These are phyloP conservation scores for Chelon labrosus DNA, from an alignment of 2,797 vertebrate genomes.

Conservation along the genomic window DNA sequence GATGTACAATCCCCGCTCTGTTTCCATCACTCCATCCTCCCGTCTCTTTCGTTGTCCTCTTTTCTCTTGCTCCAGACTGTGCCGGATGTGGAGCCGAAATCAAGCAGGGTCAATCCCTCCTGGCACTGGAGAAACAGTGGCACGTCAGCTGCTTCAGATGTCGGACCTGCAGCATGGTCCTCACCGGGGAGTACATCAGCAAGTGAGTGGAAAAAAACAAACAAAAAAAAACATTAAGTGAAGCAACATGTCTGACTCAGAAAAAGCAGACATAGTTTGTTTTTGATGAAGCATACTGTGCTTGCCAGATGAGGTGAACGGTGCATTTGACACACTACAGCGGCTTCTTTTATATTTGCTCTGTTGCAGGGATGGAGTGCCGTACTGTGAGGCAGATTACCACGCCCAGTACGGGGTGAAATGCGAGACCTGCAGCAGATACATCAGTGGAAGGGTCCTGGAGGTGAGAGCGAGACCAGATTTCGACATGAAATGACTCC, in stretches of 20 bases:
- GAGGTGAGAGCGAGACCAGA: conserved; percentile 89
- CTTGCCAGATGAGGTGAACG: background rate
- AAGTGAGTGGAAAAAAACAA: conserved; percentile 85
- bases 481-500: conserved; percentile 5
- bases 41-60: background rate
- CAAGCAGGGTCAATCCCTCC: conserved; percentile 96
- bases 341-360: conserved; percentile 27
- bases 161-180: conserved; percentile 94
- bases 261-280: background rate
- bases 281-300: background rate
- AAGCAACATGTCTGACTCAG: background rate
- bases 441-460: conserved; percentile 97
- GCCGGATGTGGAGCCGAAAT: conserved; percentile 97
- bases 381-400: conserved; percentile 98
- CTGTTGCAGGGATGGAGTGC: conserved; percentile 91
- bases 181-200: conserved; percentile 99
- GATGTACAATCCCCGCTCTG: conserved; percentile 22
- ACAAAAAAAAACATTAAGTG: background rate
- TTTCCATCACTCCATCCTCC: background rate
- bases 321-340: conserved; percentile 6
- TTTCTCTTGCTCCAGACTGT: conserved; percentile 86
- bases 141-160: conserved; percentile 99
- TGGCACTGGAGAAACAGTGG: conserved; percentile 98
- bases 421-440: conserved; percentile 97
- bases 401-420: conserved; percentile 98